phyloP scores from a whole-genome alignment of 2,888 invertebrate genomes.

The Cantharis rustica region DNA sequence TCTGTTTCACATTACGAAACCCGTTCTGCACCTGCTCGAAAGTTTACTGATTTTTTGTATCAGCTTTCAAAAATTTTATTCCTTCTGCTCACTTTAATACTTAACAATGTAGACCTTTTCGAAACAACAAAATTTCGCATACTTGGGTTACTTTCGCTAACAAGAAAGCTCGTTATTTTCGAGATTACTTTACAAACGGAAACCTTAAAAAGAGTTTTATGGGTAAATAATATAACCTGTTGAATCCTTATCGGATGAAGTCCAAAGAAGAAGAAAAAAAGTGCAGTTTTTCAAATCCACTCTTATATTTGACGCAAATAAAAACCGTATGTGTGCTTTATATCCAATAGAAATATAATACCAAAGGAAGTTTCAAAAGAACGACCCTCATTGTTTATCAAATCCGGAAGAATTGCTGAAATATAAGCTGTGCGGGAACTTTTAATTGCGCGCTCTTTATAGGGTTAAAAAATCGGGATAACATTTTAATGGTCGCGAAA shows the following conservation, averaged over 20 bases:
- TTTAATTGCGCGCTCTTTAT: conserved; percentile 2
- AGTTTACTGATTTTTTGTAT: not conserved
- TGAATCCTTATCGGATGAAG: not conserved
- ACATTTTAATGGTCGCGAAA: not conserved
- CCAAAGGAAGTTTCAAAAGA: conserved; percentile 15
- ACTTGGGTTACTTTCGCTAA: not conserved
- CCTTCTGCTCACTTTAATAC: not conserved
- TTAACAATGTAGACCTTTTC: too few species aligned
- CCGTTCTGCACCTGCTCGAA: not conserved
- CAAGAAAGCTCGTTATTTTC: not conserved
- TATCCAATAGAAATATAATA: conserved; percentile 23
- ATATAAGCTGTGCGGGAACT: conserved; percentile 10
- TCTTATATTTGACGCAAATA: not conserved
- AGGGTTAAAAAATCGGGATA: not conserved
- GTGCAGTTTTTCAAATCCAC: not conserved
- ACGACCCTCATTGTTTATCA: conserved; percentile 21
- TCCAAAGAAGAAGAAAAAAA: not conserved
- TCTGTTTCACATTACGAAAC: not conserved
- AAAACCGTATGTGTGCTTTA: conserved; percentile 16
- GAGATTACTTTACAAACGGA: not conserved
- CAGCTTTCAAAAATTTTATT: not conserved
- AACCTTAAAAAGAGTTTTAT: not conserved
- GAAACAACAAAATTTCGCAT: not conserved
- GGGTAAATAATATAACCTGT: not conserved
- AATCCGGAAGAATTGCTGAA: conserved; percentile 21